Conservation (phyloP, 2,113 vertebrate genomes). For the Patagioenas fasciata region DNA sequence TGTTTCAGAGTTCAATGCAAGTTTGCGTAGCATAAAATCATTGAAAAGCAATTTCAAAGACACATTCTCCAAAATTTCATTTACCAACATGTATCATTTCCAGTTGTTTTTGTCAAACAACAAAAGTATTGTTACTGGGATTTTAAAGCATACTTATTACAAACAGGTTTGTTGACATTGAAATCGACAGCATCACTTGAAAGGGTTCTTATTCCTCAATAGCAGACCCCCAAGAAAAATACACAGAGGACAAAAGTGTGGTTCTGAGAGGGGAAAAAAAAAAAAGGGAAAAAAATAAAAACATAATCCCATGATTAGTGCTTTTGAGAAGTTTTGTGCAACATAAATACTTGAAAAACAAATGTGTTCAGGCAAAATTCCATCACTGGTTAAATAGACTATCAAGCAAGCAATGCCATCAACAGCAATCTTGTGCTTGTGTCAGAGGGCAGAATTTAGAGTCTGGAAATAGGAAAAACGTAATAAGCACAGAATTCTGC, state of each 20-base stretch:
- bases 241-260: not conserved
- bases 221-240: not conserved
- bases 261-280: not conserved
- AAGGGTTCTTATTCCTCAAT: not conserved
- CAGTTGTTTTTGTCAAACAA: not conserved
- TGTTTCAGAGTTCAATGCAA: not conserved
- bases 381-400: not conserved
- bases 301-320: not conserved
- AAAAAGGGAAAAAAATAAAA: not conserved
- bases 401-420: not conserved
- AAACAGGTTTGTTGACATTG: not conserved
- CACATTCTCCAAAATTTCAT: not conserved
- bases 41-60: not conserved
- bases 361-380: not conserved
- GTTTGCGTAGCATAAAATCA: not conserved
- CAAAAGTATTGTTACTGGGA: not conserved
- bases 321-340: not conserved
- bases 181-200: not conserved
- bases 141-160: not conserved
- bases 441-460: not conserved
- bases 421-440: not conserved
- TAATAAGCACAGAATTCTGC: not conserved
- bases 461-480: not conserved
- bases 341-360: not conserved
- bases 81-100: not conserved